Evolutionary conservation across 2,113 vertebrate genomes (phyloP).

Genomic region (Bufo gargarizans): DNA sequence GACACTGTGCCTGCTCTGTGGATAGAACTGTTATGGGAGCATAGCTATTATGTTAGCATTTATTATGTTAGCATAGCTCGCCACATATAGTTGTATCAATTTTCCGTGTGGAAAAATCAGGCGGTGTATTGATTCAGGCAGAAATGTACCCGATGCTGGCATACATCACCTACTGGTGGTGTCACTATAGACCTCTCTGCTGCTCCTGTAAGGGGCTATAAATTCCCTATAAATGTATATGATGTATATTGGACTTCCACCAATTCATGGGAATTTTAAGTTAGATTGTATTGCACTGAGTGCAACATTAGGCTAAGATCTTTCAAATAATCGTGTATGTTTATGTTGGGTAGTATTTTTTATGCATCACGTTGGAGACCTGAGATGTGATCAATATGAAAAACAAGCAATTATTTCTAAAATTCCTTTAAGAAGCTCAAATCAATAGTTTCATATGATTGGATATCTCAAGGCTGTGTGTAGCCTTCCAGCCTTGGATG

Average conservation of each 20-base stretch:
- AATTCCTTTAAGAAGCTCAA: neutral
- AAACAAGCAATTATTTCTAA: conserved; percentile 23
- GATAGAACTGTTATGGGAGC: neutral
- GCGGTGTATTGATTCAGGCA: neutral
- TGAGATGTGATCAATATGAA: conserved; percentile 5
- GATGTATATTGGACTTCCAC: neutral
- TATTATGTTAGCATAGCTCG: neutral
- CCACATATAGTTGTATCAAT: neutral
- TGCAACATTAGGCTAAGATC: neutral
- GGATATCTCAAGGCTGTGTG: neutral
- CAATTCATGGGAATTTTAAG: neutral
- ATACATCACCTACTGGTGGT: neutral
- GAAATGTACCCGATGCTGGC: neutral
- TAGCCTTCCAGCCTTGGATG: neutral
- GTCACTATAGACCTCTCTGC: neutral
- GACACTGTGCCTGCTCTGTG: too few species aligned
- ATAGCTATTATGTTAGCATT: neutral
- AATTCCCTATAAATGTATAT: too few species aligned
- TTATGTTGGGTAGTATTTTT: neutral
- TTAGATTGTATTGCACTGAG: neutral
- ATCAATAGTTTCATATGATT: conserved; percentile 6
- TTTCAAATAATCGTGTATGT: neutral
- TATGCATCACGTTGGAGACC: neutral
- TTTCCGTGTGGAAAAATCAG: too few species aligned
- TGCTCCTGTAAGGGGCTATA: neutral